Evolutionary conservation across 2,888 invertebrate genomes (phyloP), one percentile per base, ranked within the genome.

Genomic region (Sarcophaga subvicina): DNA sequence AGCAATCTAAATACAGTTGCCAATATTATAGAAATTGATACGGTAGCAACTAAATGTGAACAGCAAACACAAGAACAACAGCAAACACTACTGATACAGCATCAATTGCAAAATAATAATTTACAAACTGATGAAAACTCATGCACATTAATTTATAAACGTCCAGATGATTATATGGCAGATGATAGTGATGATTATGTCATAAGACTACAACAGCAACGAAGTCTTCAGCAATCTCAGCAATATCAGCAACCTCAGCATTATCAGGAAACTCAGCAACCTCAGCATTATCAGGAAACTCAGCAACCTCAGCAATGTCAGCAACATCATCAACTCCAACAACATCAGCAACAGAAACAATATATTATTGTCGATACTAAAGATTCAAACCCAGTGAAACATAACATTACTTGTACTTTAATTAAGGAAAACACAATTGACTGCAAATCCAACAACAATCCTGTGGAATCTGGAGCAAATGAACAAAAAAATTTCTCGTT

Each of bases 131-230:
- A 4, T 20, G 63, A 59, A 64, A 83, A 10, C 11, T 47, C 59
- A 70, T 72, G 69, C 73, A 64, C 69, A 59, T 69, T 75, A 70
- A 81, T 80, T 78, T 83, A 86, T 81, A 54, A 80, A 80, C 78
- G 72, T 82, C 69, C 37, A 64, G 76, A 47, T 73, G 71, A 11
- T 67, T 64, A 73, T 80, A 63, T 47, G 54, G 59, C 54, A 64
- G 73, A 80, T 77, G 73, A 64, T 47, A 70, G 64, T 49, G 77
- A 60, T 73, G 79, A 66, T 75, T 67, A 54, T 71, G 20, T 22
- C 5, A 62, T 8, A 27, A 64, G n/a, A 69, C 59, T 75, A 12
- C 71, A 67, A 12, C 37, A 47, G 17, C 14, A 17, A 59, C 59
- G 8, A 37, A 37, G 37, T 8, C 37, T 37, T 6, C 27, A 73